Evolutionary conservation across 2,888 invertebrate species (phyloP), one percentile per base, ranked within the genome.

Genomic region (Muschampia plurimacula): DNA sequence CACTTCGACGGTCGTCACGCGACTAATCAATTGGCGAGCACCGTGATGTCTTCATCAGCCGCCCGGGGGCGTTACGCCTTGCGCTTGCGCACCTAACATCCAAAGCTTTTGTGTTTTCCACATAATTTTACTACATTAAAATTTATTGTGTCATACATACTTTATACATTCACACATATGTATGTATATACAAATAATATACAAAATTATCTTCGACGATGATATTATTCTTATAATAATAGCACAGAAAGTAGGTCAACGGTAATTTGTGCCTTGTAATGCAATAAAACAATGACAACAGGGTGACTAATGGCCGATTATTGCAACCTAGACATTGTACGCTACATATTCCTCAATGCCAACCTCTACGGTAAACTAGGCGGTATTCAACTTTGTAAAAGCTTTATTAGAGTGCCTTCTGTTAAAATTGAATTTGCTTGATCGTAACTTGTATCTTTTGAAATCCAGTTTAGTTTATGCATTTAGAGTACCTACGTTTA

Each of bases 1-100:
- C 82, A 77, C 79, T 80, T 83, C 85, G 82, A 78, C 84, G 87
- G 83, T 85, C 89, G 93, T 91, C 90, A 90, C 93, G 93, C 90
- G 88, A 89, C 93, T 93, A 93, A 93, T 93, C 93, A 93, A 94
- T 94, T 92, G 92, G 86, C 86, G 87, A 84, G 88, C 88, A 85
- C 86, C 89, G 88, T 93, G 93, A 94, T 94, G 93, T 92, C 93
- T 93, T 93, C 93, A 94, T 94, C 92, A 91, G 91, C 80, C 84
- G 93, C 93, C 90, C 79, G 88, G 83, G 86, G 93, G 92, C 89
- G 91, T 85, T 89, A 91, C 92, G 93, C 93, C 93, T 89, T 88
- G 87, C 89, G 86, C 87, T 76, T 78, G 82, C 82, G 79, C 84
- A 79, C 78, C 78, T 77, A 77, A 76, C 13, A 36, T 57, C 32